Evolutionary conservation across 1,140 invertebrate species (phyloP).

Genomic region (Mizuhopecten yessoensis): DNA sequence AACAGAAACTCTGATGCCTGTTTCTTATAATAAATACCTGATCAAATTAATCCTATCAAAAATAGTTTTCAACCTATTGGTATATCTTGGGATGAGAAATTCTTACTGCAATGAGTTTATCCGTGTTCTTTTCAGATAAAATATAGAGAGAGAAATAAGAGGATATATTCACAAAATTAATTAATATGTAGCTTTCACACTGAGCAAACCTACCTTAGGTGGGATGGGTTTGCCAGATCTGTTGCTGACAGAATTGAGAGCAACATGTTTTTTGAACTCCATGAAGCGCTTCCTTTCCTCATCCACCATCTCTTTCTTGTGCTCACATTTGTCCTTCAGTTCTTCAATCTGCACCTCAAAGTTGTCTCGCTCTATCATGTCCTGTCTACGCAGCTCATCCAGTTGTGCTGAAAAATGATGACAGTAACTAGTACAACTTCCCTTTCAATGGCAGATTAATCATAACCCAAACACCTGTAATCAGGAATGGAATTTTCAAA

Average conservation of each 20-base stretch:
- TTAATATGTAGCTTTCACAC: too few species aligned
- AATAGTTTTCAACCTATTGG: too few species aligned
- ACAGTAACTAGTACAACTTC: not conserved
- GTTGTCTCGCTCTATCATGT: slow-evolving; percentile 70
- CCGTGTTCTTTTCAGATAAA: too few species aligned
- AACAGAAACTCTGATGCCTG: too few species aligned
- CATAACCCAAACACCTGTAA: too few species aligned
- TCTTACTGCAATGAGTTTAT: too few species aligned
- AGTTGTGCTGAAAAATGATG: slow-evolving; percentile 74
- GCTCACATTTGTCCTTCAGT: slow-evolving; percentile 77
- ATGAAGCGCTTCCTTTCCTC: slow-evolving; percentile 78
- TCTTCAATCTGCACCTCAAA: slow-evolving; percentile 79
- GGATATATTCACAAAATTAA: too few species aligned
- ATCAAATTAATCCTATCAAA: too few species aligned
- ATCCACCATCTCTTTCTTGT: slow-evolving; percentile 78
- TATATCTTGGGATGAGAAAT: too few species aligned
- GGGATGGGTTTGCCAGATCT: slow-evolving; percentile 81
- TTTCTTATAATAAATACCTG: not conserved
- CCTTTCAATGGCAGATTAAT: too few species aligned
- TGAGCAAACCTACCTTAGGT: slow-evolving; percentile 79
- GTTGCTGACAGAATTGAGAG: slow-evolving; percentile 78
- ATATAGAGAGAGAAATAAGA: too few species aligned
- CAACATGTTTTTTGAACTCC: slow-evolving; percentile 81
- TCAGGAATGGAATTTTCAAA: too few species aligned
- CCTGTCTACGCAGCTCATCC: slow-evolving; percentile 79